phyloP scores from a whole-genome alignment of 2,113 vertebrate genomes.

The Boulengeromyrus knoepffleri region DNA sequence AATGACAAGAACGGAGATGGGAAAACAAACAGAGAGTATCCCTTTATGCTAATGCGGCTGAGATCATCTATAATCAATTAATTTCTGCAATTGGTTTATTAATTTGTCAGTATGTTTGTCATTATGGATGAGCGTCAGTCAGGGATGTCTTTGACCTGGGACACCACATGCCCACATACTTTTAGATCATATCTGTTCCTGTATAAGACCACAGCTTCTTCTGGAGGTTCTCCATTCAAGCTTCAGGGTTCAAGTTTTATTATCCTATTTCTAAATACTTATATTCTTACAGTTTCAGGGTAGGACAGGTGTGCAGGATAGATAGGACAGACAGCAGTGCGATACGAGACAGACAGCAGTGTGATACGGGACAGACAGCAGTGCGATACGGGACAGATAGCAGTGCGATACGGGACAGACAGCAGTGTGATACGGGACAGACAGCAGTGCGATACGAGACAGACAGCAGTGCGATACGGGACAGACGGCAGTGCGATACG shows the following conservation, averaged over 20 bases:
- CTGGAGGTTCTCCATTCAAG: not conserved
- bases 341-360: not conserved
- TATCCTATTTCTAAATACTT: not conserved
- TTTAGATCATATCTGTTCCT: not conserved
- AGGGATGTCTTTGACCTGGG: not conserved
- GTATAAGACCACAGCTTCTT: not conserved
- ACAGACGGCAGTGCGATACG: too few relatives aligned
- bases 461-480: not conserved
- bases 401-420: not conserved
- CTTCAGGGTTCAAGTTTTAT: not conserved
- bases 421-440: too few relatives aligned
- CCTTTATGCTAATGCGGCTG: not conserved
- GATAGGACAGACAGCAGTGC: not conserved
- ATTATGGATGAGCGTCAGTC: not conserved
- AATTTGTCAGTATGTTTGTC: conserved; percentile 10
- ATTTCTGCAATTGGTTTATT: conserved; percentile 16
- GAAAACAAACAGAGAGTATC: conserved; percentile 14
- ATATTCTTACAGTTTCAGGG: not conserved
- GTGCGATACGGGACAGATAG: not conserved
- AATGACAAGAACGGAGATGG: conserved; percentile 28
- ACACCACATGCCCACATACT: not conserved
- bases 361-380: too few relatives aligned
- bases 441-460: too few relatives aligned
- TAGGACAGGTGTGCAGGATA: not conserved
- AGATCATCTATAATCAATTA: conserved; percentile 17